Evolutionary conservation across 2,888 invertebrate genomes (phyloP), one percentile per base, ranked within the genome.

Genomic region (Chymomyza amoena): DNA sequence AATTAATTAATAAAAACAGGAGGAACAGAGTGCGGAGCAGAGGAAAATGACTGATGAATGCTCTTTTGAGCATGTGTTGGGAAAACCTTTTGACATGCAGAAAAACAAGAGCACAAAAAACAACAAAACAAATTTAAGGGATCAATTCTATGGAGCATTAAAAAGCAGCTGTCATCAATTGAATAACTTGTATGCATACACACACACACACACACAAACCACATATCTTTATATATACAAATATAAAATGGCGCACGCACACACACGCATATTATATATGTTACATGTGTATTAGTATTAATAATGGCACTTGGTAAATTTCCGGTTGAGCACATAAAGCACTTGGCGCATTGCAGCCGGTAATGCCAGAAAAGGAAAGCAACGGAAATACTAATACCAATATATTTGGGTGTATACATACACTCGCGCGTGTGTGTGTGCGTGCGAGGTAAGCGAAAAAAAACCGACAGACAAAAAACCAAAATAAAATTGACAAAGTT

Each of bases 401-500:
- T 72, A 74, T 67, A 56, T 57, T 16, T 50, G 65, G 7, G 9
- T 4, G 39, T 10, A 50, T 13, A 13, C 16, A 51, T 20, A 25
- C 16, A 62, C 15, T 36, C 6, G n/a, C 25, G 60, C 10, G 54
- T 45, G 9, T 6, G 57, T 13, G 18, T 18, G n/a, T 32, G 50
- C 9, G 54, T 18, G 54, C 6, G 25, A 57, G 57, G 57, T 54
- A 57, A 57, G 25, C 18, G n/a, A 6, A 56, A 6, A 56, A 36
- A 50, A 28, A 51, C n/a, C 15, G 65, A 51, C 15, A 7, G 36
- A 66, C 45, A 62, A 66, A 66, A 67, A 69, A 75, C 69, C 78
- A 77, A 77, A 77, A 77, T 77, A 77, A 70, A 77, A 77, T 70
- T 77, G 77, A 77, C 77, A 77, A 77, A 77, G 68, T 77, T 77